Base-by-base conservation (phyloP, 2,888 invertebrate genomes). In the Zhuqinia jingwanae region DNA sequence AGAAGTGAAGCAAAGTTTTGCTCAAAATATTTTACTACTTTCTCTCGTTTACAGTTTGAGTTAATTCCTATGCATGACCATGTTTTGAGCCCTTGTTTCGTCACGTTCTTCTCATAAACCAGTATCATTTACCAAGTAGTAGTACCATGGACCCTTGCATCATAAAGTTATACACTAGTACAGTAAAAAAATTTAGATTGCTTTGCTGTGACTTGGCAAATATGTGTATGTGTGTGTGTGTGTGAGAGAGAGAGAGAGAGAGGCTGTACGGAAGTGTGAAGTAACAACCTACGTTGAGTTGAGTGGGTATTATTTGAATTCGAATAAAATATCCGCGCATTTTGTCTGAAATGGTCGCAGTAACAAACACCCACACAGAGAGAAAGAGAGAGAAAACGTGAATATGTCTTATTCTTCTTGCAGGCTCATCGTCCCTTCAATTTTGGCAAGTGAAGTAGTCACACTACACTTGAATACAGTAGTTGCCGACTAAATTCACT, bases 81-180 rank as follows among this genome's bases (percentile, higher is more conserved):
- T 56, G 77, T 53, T 56, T 70, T 65, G 22, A 45, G 47, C 30
- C 76, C 70, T 68, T 85, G 89, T 89, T 89, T 89, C 85, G 89
- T 89, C 90, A 90, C 90, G 90, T 90, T 76, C 56, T 77, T 68
- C 81, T 89, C 89, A 89, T 89, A 89, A 89, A 89, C 76, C 87
- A 81, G 76, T 78, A 88, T 89, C 90, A 89, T 88, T 88, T 90
- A 88, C 83, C 50, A 17, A 50, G 25, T 45, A 68, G 42, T 20
- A 45, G 1, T 25, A 20, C 45, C 36, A 68, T 11, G 13, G 27
- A 20, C 0, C 17, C n/a, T 1, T 36, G 1, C 15, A 42, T n/a
- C 17, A 20, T 22, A 65, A 65, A 65, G 17, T 70, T 22, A 36
- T n/a, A 50, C n/a, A 50, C 8, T n/a, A 50, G 13, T 13, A 50